phyloP scores from a whole-genome alignment of 2,888 invertebrate species.

The Platycnemis pennipes region DNA sequence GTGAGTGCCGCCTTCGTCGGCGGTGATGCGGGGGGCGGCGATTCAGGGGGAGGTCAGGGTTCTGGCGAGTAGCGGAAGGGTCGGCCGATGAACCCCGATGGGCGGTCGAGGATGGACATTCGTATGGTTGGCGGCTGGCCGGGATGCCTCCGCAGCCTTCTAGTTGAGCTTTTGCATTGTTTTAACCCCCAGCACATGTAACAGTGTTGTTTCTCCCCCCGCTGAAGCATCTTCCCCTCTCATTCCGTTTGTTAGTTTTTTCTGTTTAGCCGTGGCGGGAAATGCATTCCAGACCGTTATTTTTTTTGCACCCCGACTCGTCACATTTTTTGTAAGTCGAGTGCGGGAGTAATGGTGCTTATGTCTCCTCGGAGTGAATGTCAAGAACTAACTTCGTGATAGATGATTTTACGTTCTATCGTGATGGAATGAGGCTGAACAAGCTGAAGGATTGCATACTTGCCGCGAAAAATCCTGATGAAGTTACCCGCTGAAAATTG shows the following conservation, averaged over 20 bases:
- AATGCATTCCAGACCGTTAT: neutral
- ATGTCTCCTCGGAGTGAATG: no score
- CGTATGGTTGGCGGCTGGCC: neutral
- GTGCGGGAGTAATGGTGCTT: no score
- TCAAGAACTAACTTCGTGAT: no score
- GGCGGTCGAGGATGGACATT: neutral
- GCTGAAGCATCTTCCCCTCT: neutral
- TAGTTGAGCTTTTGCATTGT: neutral
- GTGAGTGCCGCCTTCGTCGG: neutral
- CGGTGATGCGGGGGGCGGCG: neutral
- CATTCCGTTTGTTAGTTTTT: neutral
- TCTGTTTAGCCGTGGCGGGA: neutral
- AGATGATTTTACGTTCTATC: no score
- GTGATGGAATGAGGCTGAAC: no score
- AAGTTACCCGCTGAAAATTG: no score
- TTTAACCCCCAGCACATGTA: neutral
- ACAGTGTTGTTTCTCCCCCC: neutral
- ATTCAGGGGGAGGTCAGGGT: constrained; percentile 43
- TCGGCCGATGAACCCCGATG: constrained; percentile 51
- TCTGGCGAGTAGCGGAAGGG: constrained; percentile 44
- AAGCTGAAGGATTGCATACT: no score
- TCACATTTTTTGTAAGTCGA: no score
- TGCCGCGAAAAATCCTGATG: no score
- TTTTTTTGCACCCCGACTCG: no score
- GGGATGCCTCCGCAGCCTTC: neutral